Conservation (phyloP, 2,888 invertebrate species). For the Tipula vernalis region DNA sequence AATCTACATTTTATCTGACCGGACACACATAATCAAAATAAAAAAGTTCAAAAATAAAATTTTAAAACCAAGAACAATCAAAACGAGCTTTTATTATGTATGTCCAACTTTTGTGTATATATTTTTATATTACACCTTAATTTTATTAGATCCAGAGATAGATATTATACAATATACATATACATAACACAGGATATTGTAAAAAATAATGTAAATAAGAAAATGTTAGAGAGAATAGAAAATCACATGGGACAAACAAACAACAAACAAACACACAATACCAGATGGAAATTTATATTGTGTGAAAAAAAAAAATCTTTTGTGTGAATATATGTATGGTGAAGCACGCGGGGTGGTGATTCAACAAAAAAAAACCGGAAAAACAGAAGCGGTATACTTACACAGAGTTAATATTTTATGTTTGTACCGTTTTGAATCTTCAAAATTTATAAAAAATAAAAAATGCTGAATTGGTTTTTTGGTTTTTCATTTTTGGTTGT, state of each 20-base stretch:
- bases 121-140: not conserved
- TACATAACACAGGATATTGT: not conserved
- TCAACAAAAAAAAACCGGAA: not conserved
- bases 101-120: not conserved
- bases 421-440: not conserved
- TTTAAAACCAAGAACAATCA: not conserved
- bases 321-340: not conserved
- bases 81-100: not conserved
- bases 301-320: not conserved
- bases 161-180: not conserved
- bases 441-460: not conserved
- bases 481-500: not conserved
- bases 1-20: not conserved
- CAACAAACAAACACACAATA: not conserved
- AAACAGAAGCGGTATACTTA: not conserved
- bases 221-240: not conserved
- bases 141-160: not conserved
- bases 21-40: not conserved
- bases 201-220: not conserved
- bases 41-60: not conserved
- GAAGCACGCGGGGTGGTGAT: not conserved
- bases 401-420: not conserved
- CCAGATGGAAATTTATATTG: not conserved
- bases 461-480: not conserved
- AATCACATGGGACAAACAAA: not conserved